Percentiles rank a stretch among this genome's conserved stretches.
These are phyloP conservation scores for Mesocentrotus franciscanus DNA, from an alignment of 53 echinoderm and acorn worm genomes.

Conservation along the genomic window DNA sequence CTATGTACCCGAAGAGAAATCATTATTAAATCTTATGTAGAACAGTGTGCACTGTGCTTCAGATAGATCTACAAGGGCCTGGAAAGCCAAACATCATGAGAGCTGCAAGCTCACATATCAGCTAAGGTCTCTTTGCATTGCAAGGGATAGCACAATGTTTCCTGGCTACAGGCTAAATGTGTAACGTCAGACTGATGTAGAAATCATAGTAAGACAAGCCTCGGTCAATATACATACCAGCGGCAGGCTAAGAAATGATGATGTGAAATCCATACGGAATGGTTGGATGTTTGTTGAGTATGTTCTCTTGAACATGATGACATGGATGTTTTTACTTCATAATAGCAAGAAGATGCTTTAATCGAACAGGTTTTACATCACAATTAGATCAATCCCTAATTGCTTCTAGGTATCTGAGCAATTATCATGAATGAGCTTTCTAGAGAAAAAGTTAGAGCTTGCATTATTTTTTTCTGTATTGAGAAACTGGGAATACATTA, in stretches of 20 bases:
- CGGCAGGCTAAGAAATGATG: not conserved
- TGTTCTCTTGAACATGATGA: not conserved
- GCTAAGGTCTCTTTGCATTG: not conserved
- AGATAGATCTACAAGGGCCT: not conserved
- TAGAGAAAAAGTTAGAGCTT: not conserved
- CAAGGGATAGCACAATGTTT: constrained; percentile 24
- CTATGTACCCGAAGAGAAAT: not conserved
- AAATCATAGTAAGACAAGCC: not conserved
- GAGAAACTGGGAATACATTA: not conserved
- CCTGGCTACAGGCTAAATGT: constrained; percentile 9
- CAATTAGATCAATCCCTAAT: not conserved
- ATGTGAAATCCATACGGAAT: not conserved
- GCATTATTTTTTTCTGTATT: not conserved
- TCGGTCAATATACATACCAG: not conserved
- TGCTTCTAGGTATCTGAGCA: not conserved
- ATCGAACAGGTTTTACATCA: not conserved
- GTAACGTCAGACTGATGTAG: constrained; percentile 10
- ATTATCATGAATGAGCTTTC: not conserved
- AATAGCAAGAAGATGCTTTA: not conserved
- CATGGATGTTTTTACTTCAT: too few species aligned
- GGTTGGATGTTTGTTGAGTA: not conserved
- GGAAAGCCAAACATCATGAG: not conserved
- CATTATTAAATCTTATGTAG: not conserved
- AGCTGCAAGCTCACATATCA: constrained; percentile 34
- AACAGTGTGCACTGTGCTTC: not conserved